Percentiles rank a stretch among this genome's conserved stretches.
phyloP scores from a whole-genome alignment of 2,797 vertebrate genomes.

The Alfaro cultratus region DNA sequence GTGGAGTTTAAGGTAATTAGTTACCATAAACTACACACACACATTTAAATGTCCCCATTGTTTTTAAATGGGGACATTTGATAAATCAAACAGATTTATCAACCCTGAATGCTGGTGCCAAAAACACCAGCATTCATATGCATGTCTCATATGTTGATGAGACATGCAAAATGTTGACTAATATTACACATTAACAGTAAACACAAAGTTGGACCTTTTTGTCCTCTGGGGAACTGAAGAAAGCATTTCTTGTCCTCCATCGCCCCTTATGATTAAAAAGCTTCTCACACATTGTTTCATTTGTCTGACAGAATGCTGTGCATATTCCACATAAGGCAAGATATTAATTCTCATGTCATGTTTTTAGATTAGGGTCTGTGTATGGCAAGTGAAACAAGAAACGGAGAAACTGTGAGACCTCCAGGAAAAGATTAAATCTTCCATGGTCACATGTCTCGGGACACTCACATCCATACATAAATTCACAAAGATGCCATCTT shows the following conservation, averaged over 20 bases:
- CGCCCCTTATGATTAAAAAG: slow-evolving; percentile 70
- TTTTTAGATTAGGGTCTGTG: slow-evolving; percentile 74
- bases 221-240: slow-evolving; percentile 2
- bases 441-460: slow-evolving; percentile 37
- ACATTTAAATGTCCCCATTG: no score
- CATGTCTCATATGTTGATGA: background rate
- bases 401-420: slow-evolving; percentile 9
- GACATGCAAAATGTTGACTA: background rate
- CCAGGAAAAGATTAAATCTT: slow-evolving; percentile 44
- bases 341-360: slow-evolving; percentile 78
- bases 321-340: slow-evolving; percentile 69
- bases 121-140: no score
- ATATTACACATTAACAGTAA: background rate
- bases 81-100: background rate
- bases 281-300: slow-evolving; percentile 70
- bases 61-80: no score
- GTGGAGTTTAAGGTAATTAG: background rate
- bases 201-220: background rate
- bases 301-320: slow-evolving; percentile 71
- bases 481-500: slow-evolving; percentile 57
- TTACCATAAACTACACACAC: background rate
- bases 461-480: slow-evolving; percentile 45
- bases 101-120: background rate
- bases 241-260: slow-evolving; percentile 26
- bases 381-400: slow-evolving; percentile 46